Evolutionary conservation across 37 sponge, comb jelly and placozoan genomes (phyloP).

Genomic region (Haliclona indistincta): DNA sequence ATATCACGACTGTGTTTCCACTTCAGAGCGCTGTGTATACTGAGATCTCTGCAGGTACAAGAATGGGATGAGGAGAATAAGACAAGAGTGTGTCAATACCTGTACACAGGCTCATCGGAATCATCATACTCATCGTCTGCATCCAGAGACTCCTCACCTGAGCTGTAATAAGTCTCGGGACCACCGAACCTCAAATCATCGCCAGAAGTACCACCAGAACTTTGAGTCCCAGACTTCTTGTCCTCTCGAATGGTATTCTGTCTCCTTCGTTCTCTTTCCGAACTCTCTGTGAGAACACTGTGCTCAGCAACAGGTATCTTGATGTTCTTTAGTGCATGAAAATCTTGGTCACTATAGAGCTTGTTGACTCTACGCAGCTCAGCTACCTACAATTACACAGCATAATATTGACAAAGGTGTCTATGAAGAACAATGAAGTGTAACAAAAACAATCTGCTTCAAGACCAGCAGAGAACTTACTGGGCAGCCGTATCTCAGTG

Average conservation of each 20-base stretch:
- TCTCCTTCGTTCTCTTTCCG: conserved; percentile 58
- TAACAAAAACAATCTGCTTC: no score
- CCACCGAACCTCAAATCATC: conserved; percentile 61
- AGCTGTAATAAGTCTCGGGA: conserved; percentile 44
- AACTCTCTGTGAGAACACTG: conserved; percentile 56
- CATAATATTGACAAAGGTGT: background rate
- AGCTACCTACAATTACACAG: conserved; percentile 41
- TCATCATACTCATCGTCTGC: conserved; percentile 61
- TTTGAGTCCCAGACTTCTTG: conserved; percentile 16
- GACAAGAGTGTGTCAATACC: background rate
- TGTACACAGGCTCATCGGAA: conserved; percentile 33
- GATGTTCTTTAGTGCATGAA: conserved; percentile 72
- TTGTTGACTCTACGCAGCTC: conserved; percentile 76
- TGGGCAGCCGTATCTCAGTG: conserved; percentile 65
- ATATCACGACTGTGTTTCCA: conserved; percentile 57
- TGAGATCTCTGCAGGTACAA: conserved; percentile 16
- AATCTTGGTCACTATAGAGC: conserved; percentile 74
- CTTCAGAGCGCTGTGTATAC: conserved; percentile 67
- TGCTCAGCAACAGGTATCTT: conserved; percentile 74
- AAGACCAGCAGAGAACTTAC: conserved; percentile 62
- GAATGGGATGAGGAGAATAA: background rate
- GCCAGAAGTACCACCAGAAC: conserved; percentile 15
- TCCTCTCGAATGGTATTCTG: conserved; percentile 14
- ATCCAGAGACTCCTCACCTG: conserved; percentile 26
- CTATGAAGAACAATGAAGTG: no score